These are phyloP conservation scores for Acanthacorydalis orientalis DNA, from an alignment of 2,888 invertebrate species.

Conservation along the genomic window DNA sequence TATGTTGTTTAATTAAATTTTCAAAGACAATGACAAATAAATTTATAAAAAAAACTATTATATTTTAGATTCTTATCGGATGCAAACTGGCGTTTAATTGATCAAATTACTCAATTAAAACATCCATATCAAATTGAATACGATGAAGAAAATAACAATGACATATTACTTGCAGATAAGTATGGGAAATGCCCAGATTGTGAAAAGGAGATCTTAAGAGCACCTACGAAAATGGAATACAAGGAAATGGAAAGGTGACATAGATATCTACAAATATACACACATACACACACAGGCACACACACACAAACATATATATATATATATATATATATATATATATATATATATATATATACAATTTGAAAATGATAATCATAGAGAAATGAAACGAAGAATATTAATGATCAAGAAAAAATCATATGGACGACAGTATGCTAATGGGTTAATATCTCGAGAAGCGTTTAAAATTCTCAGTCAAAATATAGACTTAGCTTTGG, in stretches of 20 bases:
- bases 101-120: slow-evolving; percentile 33
- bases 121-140: slow-evolving; percentile 39
- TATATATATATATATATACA: too few relatives aligned
- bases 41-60: not conserved
- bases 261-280: too few relatives aligned
- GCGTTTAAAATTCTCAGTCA: slow-evolving; percentile 36
- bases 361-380: slow-evolving; percentile 13
- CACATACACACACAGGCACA: too few relatives aligned
- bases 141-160: slow-evolving; percentile 30
- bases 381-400: slow-evolving; percentile 39
- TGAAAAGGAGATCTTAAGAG: too few relatives aligned
- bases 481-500: slow-evolving; percentile 32
- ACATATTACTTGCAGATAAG: too few relatives aligned
- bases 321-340: too few relatives aligned
- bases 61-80: slow-evolving; percentile 33
- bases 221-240: too few relatives aligned
- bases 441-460: slow-evolving; percentile 41
- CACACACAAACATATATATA: too few relatives aligned
- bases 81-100: slow-evolving; percentile 42
- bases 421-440: slow-evolving; percentile 44
- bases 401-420: slow-evolving; percentile 44
- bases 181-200: too few relatives aligned
- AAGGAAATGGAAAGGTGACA: too few relatives aligned
- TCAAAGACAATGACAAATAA: too few relatives aligned
- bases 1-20: too few relatives aligned